Base-by-base conservation (phyloP, 1,140 invertebrate species). In the Bombus waltoni region DNA sequence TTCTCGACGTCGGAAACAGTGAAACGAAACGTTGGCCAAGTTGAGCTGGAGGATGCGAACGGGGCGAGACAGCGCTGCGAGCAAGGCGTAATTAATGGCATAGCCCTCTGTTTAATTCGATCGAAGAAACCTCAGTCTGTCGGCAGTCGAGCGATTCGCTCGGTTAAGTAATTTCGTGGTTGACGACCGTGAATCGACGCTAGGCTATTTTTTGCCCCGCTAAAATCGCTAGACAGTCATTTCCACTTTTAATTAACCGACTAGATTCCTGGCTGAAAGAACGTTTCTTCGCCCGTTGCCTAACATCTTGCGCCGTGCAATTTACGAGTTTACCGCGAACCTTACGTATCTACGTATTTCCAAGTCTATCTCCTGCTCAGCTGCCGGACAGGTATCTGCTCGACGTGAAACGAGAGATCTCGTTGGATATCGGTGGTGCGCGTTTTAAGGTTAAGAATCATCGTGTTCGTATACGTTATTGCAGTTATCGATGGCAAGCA, bases 91-190 rank as follows among this genome's bases (percentile, higher is more conserved):
- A 90, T 90, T 90, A 87, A 90, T 89, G 47, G 74, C 81, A 59
- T 62, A 77, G 47, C 42, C 57, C 66, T 72, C 65, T 71, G 76
- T 83, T 87, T 89, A 84, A 89, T 87, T 89, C 47, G 77, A 89
- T 89, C 88, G 68, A 83, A 68, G 75, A 85, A 89, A 83, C 53
- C 88, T 70, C 22, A 10, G 28, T n/a, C 8, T 22, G 70, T 47
- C 22, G 35, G 47, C 9, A n/a, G 25, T 25, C 47, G 47, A 35
- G 28, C 44, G 57, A 84, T 89, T 72, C 77, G 53, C 77, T 89
- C 73, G 88, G 68, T 57, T 83, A 65, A 44, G n/a, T 87, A 90
- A 90, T 90, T 89, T 89, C 57, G 77, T 68, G 62, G 85, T 62
- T 57, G 65, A 77, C 44, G 77, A 66, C 38, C n/a, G 75, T 38